Evolutionary conservation across 2,888 invertebrate species (phyloP), one percentile per base, ranked within the genome.

Genomic region (Drosophila mayaguana): DNA sequence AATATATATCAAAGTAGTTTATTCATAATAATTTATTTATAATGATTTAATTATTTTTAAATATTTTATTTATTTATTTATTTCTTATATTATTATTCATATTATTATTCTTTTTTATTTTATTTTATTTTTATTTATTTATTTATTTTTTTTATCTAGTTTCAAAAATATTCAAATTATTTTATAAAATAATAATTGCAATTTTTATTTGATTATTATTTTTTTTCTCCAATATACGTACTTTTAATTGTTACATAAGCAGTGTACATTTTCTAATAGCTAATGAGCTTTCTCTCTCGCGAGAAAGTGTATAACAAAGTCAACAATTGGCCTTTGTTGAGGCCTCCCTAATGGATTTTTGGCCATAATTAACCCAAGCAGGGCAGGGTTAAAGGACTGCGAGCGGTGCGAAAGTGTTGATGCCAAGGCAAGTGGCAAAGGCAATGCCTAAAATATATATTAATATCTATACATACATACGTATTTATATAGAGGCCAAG

Each of bases 301-400:
- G n/a, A 12, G 12, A 42, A 61, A 79, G 80, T 25, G 71, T 65
- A 68, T 55, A 60, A 43, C 28, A 68, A 71, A 82, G 80, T 75
- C 83, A 80, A 71, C 70, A 67, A 55, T 42, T 57, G 54, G 62
- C 61, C 45, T 67, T 69, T 69, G 57, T 61, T 63, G 53, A 42
- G 59, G 43, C 22, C 55, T 62, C 45, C 79, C 74, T 88, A 84
- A 84, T 84, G 84, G 87, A 74, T 84, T 79, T 79, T 83, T 70
- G 70, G 72, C 74, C 79, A 88, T 88, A 84, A 88, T 88, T 88
- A 84, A 83, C 84, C 81, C 81, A 72, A 48, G 40, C 55, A 34
- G 57, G 63, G 51, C 51, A 66, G 68, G 71, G 78, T 74, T 75
- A 63, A 62, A 34, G 50, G 2, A 20, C 50, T 14, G 50, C 57